Evolutionary conservation across 2,113 vertebrate species (phyloP).

Genomic region (Nannospalax galili): DNA sequence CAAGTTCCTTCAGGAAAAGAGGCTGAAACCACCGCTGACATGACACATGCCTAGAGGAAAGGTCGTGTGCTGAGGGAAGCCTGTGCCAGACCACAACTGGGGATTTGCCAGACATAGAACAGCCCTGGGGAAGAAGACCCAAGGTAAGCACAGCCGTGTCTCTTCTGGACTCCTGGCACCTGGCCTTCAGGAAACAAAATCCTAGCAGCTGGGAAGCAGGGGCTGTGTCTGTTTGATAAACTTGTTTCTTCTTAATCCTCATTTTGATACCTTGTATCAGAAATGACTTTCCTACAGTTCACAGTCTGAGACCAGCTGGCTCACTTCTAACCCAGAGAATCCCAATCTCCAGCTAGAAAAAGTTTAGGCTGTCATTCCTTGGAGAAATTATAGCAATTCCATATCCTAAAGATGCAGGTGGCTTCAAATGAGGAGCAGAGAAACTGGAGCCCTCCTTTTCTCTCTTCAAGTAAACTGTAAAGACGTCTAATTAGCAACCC

Average conservation of each 20-base stretch:
- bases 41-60: not conserved
- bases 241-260: conserved; percentile 34
- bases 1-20: not conserved
- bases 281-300: conserved; percentile 14
- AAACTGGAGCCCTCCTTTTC: not conserved
- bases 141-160: not conserved
- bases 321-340: conserved; percentile 54
- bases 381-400: not conserved
- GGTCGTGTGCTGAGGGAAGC: not conserved
- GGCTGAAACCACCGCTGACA: not conserved
- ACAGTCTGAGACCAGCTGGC: not conserved
- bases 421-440: not conserved
- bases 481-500: not conserved
- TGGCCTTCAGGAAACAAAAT: not conserved
- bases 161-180: not conserved
- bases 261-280: conserved; percentile 57
- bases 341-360: not conserved
- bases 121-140: not conserved
- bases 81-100: not conserved
- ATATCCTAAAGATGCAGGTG: not conserved
- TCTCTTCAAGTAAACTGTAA: not conserved
- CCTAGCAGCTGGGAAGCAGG: conserved; percentile 42
- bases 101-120: not conserved
- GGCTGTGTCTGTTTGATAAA: conserved; percentile 47
- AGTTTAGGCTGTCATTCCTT: not conserved